These are phyloP conservation scores for Pipra filicauda DNA, from an alignment of 2,113 vertebrate genomes.

Conservation along the genomic window DNA sequence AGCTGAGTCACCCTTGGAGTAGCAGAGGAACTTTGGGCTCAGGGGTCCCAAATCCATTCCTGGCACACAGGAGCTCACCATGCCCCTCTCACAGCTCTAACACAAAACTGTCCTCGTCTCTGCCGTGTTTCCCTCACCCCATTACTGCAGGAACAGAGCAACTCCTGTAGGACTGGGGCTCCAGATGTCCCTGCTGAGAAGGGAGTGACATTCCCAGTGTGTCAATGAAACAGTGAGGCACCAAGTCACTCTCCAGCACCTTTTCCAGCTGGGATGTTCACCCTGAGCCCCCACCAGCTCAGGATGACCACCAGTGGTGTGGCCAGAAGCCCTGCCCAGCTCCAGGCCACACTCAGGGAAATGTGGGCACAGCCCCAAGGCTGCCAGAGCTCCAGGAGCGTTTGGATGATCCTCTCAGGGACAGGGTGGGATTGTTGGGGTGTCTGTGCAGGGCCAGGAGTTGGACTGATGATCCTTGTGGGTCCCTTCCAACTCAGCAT, in stretches of 20 bases:
- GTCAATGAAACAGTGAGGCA: background rate
- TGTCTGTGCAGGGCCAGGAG: too few species aligned
- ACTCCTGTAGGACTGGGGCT: background rate
- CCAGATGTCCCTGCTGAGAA: background rate
- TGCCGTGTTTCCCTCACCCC: rapidly evolving
- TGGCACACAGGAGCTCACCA: background rate
- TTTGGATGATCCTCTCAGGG: too few species aligned
- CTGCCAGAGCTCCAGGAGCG: too few species aligned
- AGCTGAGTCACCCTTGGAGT: background rate
- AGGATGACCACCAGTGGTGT: rapidly evolving
- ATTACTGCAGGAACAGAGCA: background rate
- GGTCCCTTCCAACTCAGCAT: background rate
- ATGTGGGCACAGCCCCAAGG: too few species aligned
- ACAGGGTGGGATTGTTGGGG: too few species aligned
- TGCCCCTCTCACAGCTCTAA: background rate
- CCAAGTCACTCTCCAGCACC: background rate
- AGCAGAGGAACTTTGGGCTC: background rate
- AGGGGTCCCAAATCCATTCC: background rate
- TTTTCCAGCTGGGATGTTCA: background rate
- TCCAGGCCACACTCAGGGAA: background rate
- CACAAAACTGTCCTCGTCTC: background rate
- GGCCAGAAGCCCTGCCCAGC: background rate
- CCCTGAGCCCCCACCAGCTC: background rate
- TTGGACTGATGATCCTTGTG: background rate
- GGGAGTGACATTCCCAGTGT: rapidly evolving